Evolutionary conservation across 2,113 vertebrate species (phyloP).

Genomic region (Onychostoma macrolepis): DNA sequence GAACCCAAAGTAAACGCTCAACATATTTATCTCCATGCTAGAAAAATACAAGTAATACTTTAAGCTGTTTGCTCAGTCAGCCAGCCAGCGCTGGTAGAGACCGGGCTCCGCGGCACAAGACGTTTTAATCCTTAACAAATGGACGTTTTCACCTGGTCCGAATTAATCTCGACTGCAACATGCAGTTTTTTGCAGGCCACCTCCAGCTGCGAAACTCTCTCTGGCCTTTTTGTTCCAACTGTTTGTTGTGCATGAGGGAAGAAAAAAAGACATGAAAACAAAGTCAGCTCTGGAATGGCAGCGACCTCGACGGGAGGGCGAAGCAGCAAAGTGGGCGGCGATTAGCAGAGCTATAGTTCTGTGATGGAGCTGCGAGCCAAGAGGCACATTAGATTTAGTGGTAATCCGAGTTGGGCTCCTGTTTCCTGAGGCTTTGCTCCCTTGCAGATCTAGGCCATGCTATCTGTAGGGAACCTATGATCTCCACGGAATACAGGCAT

Average conservation of each 20-base stretch:
- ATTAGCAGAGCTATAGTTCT: conserved; percentile 27
- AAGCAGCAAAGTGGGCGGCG: conserved; percentile 20
- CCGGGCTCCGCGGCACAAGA: conserved; percentile 5
- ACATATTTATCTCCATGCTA: conserved; percentile 24
- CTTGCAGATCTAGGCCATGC: background rate
- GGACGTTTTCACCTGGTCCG: background rate
- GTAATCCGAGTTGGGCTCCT: conserved; percentile 31
- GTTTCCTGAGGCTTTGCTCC: conserved; percentile 24
- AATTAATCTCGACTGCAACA: conserved; percentile 10
- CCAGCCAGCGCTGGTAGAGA: conserved; percentile 1
- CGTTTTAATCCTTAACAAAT: conserved; percentile 29
- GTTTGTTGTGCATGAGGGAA: background rate
- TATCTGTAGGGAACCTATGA: background rate
- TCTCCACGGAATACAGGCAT: background rate
- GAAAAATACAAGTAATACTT: conserved; percentile 23
- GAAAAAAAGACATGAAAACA: conserved; percentile 21
- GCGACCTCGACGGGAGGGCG: conserved; percentile 6
- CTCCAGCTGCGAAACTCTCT: conserved; percentile 1
- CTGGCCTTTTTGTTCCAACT: background rate
- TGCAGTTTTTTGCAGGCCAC: conserved; percentile 15
- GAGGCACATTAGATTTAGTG: conserved; percentile 34
- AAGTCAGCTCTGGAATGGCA: conserved; percentile 11
- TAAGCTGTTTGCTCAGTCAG: conserved; percentile 23
- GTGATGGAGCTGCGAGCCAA: conserved; percentile 21
- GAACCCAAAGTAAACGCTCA: conserved; percentile 7